Evolutionary conservation across 2,113 vertebrate species (phyloP).

Genomic region (Brachirus orientalis): DNA sequence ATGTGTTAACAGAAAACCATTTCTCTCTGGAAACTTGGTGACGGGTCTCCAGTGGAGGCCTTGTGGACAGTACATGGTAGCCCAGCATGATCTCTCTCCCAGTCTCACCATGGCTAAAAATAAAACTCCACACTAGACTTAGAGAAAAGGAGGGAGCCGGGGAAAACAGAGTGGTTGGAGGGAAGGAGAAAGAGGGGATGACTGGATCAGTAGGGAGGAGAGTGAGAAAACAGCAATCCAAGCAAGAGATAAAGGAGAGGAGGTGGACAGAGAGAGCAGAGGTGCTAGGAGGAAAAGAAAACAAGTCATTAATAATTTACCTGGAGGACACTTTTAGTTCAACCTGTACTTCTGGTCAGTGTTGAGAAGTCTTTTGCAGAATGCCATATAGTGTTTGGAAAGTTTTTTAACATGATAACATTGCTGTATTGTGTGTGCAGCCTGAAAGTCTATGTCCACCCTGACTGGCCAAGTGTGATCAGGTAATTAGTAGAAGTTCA

Average conservation of each 20-base stretch:
- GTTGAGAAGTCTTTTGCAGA: slow-evolving; percentile 33
- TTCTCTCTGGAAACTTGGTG: slow-evolving; percentile 25
- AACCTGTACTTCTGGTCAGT: slow-evolving; percentile 66
- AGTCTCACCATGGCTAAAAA: slow-evolving; percentile 67
- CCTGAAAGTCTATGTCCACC: background rate
- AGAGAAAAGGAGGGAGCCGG: slow-evolving; percentile 11
- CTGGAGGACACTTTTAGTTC: slow-evolving; percentile 50
- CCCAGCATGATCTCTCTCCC: slow-evolving; percentile 36
- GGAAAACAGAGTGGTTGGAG: background rate
- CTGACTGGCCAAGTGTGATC: slow-evolving; percentile 14
- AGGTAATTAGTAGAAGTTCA: slow-evolving; percentile 4
- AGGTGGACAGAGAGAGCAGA: slow-evolving; percentile 21
- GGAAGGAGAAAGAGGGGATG: slow-evolving; percentile 28
- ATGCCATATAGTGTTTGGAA: slow-evolving; percentile 16
- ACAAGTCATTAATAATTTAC: slow-evolving; percentile 74
- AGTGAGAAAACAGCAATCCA: slow-evolving; percentile 49
- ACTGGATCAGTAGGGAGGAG: slow-evolving; percentile 19
- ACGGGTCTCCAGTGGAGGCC: slow-evolving; percentile 48
- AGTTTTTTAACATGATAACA: slow-evolving; percentile 22
- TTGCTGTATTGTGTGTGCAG: background rate
- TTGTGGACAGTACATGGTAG: slow-evolving; percentile 57
- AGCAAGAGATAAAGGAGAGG: slow-evolving; percentile 24
- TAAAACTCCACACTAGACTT: slow-evolving; percentile 54
- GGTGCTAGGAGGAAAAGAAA: slow-evolving; percentile 39
- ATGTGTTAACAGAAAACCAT: slow-evolving; percentile 20